phyloP scores from a whole-genome alignment of 2,797 vertebrate species.

The Phrynocephalus forsythii region DNA sequence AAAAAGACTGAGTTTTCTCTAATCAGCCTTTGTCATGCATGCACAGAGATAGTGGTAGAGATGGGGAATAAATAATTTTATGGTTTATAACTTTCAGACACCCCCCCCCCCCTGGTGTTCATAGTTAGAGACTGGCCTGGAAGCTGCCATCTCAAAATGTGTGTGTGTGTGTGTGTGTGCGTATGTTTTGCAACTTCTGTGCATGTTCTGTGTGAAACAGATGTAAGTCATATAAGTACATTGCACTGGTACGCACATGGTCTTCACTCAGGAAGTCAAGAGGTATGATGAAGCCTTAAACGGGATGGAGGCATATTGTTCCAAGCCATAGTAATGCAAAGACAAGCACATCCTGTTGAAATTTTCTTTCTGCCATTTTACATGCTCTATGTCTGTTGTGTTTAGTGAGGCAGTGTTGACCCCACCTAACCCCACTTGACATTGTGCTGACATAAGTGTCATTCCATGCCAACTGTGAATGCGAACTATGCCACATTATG shows the following conservation, averaged over 20 bases:
- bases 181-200: neutral
- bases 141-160: too few relatives aligned
- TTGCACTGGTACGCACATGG: neutral
- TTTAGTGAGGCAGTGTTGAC: slow-evolving; percentile 56
- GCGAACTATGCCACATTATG: slow-evolving; percentile 42
- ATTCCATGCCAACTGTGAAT: slow-evolving; percentile 55
- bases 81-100: too few relatives aligned
- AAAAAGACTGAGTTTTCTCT: neutral
- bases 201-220: rapidly evolving
- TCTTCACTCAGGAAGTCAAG: neutral
- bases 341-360: slow-evolving; percentile 56
- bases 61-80: too few relatives aligned
- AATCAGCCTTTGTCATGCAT: neutral
- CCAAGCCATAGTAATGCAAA: slow-evolving; percentile 17
- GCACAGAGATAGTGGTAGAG: too few relatives aligned
- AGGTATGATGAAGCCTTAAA: slow-evolving; percentile 4
- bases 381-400: slow-evolving; percentile 62
- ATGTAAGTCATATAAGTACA: rapidly evolving
- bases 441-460: slow-evolving; percentile 44
- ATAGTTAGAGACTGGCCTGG: too few relatives aligned
- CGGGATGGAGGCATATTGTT: neutral
- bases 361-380: slow-evolving; percentile 55
- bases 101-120: too few relatives aligned
- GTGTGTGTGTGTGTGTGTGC: too few relatives aligned
- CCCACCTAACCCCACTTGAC: slow-evolving; percentile 49